A percentile compares a stretch with the other conserved stretches of the same genome.
These are phyloP conservation scores for Haemorhous mexicanus DNA, from an alignment of 2,113 vertebrate species.

Conservation along the genomic window DNA sequence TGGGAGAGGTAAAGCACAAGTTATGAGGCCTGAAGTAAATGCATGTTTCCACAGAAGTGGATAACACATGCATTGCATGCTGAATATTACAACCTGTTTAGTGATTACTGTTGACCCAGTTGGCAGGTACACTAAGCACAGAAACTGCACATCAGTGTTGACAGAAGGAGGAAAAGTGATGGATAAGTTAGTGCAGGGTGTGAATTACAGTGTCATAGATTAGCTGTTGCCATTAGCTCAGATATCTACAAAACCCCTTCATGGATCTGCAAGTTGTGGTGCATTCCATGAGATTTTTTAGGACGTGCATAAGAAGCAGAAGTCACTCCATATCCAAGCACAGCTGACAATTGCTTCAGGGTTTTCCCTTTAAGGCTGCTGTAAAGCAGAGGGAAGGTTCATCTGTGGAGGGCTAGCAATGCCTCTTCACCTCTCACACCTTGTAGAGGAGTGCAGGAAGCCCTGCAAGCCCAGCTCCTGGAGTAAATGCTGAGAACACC, in stretches of 20 bases:
- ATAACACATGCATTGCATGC: fast-evolving
- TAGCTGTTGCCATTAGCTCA: neutral
- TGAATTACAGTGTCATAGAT: neutral
- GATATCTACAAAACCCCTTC: neutral
- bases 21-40: neutral
- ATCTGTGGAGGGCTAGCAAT: neutral
- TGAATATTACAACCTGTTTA: neutral
- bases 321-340: neutral
- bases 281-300: neutral
- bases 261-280: neutral
- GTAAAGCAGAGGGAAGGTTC: neutral
- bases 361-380: neutral
- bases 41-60: neutral
- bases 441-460: neutral
- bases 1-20: neutral
- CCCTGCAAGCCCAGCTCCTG: neutral
- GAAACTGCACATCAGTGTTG: neutral
- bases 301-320: neutral
- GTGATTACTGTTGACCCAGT: fast-evolving
- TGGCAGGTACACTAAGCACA: neutral
- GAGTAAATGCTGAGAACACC: neutral
- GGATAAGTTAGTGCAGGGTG: neutral
- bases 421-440: neutral
- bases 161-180: neutral
- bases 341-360: neutral